phyloP scores from a whole-genome alignment of 2,797 vertebrate species.

The Dryobates pubescens region DNA sequence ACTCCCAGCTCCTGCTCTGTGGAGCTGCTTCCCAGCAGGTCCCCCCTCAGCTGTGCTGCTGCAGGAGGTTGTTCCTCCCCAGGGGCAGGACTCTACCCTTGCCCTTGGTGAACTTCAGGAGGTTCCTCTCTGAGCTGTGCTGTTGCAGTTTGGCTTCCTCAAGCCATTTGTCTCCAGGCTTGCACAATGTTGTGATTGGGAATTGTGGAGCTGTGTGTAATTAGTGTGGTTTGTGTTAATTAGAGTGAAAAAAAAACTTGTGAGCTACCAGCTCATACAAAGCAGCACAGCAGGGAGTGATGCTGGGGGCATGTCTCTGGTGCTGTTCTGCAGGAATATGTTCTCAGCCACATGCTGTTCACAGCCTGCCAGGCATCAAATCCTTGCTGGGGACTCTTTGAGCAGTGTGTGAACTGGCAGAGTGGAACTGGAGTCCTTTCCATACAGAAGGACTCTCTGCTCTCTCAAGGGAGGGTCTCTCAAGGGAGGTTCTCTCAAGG shows the following conservation, averaged over 20 bases:
- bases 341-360: neutral
- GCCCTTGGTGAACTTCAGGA: too few relatives aligned
- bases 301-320: neutral
- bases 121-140: neutral
- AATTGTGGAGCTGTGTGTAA: neutral
- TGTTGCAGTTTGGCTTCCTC: neutral
- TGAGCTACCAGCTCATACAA: neutral
- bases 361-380: neutral
- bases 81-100: too few relatives aligned
- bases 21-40: too few relatives aligned
- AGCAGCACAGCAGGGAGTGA: rapidly evolving
- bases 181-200: neutral
- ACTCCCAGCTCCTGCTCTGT: too few relatives aligned
- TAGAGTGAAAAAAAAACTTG: neutral
- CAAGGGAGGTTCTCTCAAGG: too few relatives aligned
- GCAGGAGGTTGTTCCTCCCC: too few relatives aligned
- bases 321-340: neutral
- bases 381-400: neutral
- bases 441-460: too few relatives aligned
- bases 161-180: neutral
- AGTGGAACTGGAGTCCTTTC: neutral
- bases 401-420: neutral
- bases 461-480: neutral
- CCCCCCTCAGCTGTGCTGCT: too few relatives aligned
- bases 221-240: neutral